Evolutionary conservation across 2,113 vertebrate genomes (phyloP).

Genomic region (Centrocercus urophasianus): DNA sequence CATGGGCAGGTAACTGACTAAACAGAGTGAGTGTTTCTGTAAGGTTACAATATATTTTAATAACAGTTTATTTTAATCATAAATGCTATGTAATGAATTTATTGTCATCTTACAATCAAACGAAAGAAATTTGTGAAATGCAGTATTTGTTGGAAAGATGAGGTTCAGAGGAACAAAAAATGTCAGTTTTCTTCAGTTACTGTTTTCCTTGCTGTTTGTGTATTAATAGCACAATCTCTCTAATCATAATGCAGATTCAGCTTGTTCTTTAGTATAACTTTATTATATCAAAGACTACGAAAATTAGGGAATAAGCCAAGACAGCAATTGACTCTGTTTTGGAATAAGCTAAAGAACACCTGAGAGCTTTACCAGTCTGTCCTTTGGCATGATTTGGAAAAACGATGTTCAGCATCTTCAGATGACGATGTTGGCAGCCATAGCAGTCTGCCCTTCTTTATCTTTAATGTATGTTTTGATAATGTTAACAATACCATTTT

Average conservation of each 20-base stretch:
- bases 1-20: conserved; percentile 16
- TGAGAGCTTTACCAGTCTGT: conserved; percentile 15
- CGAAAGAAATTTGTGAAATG: not conserved
- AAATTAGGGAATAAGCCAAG: conserved; percentile 63
- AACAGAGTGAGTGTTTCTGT: conserved; percentile 29
- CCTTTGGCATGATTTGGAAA: not conserved
- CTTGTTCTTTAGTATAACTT: conserved; percentile 31
- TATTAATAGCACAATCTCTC: conserved; percentile 64
- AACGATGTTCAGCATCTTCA: not conserved
- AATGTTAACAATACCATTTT: not conserved
- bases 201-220: conserved; percentile 40
- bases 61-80: conserved; percentile 20
- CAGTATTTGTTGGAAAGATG: not conserved
- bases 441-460: not conserved
- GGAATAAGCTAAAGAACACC: not conserved
- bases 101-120: conserved; percentile 11
- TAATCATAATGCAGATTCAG: conserved; percentile 52
- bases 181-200: conserved; percentile 18
- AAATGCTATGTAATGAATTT: not conserved
- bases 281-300: conserved; percentile 6
- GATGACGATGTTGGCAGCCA: not conserved
- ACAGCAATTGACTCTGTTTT: not conserved
- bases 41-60: conserved; percentile 17
- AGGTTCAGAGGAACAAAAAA: not conserved
- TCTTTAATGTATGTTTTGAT: not conserved